Percentiles rank a stretch among this genome's conserved stretches.
These are phyloP conservation scores for Aphelinus atriplicis DNA, from an alignment of 1,140 invertebrate species.

Conservation along the genomic window DNA sequence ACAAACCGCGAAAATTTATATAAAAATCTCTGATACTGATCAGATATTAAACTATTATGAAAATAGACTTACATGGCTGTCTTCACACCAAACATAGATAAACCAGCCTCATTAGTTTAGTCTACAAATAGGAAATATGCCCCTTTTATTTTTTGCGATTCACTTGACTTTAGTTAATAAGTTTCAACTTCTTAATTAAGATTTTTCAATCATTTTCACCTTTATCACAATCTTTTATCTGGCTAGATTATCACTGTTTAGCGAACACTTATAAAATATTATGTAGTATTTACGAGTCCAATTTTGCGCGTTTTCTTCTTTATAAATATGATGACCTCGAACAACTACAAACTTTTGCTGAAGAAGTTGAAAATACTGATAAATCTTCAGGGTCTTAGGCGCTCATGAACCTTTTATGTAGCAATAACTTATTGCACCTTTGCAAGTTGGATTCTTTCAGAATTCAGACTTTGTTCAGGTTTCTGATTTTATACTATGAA, in stretches of 20 bases:
- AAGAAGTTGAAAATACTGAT: constrained; percentile 40
- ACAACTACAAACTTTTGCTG: constrained; percentile 21
- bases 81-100: constrained; percentile 39
- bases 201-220: constrained; percentile 18
- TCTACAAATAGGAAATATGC: constrained; percentile 5
- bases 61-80: constrained; percentile 41
- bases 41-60: constrained; percentile 31
- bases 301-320: constrained; percentile 31
- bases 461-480: constrained; percentile 28
- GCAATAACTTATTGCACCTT: constrained; percentile 39
- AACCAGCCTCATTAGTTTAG: constrained; percentile 32
- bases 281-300: constrained; percentile 17
- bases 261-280: constrained; percentile 25
- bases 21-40: constrained; percentile 31
- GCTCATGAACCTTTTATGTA: constrained; percentile 18
- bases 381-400: constrained; percentile 37
- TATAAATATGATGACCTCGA: constrained; percentile 28
- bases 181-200: neutral
- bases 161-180: constrained; percentile 4
- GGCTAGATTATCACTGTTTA: constrained; percentile 43
- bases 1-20: constrained; percentile 32
- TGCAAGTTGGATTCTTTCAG: constrained; percentile 30
- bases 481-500: constrained; percentile 23
- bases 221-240: constrained; percentile 41
- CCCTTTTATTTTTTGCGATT: neutral